Base-by-base conservation (phyloP, 2,113 vertebrate genomes). In the Protomyctophum bolini region DNA sequence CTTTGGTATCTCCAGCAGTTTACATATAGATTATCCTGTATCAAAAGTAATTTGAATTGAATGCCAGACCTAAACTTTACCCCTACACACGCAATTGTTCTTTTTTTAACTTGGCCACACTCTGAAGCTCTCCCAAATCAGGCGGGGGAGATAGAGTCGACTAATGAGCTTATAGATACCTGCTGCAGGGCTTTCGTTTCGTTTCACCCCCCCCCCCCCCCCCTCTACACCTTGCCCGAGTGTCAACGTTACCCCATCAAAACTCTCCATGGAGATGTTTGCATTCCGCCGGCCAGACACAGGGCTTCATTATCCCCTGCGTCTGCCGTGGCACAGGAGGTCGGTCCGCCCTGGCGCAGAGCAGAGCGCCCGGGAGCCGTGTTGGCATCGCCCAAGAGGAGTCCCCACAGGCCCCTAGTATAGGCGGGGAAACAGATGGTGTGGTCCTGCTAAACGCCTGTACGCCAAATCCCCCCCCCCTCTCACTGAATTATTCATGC, bases 391-490 rank as follows among this genome's bases (percentile, higher is more conserved):
- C 82, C 90, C 83, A 77, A 87, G 83, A 90, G 78, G 83, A 86
- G 79, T 86, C 86, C 84, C 87, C 73, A 51, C 81, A 87, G 86
- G 84, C 85, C 81, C 50, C 84, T 79, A 21, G 79, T 79, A 81
- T 62, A 85, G 85, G 83, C 73, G 82, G 82, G 71, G 84, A 87
- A 92, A 88, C 92, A 94, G 92, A 94, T 94, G 93, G 92, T 86
- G 87, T 67, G 73, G 78, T 86, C 84, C 82, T 82, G 87, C 86
- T 92, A 90, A 87, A 86, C 88, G 86, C 86, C 84, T 83, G 66
- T 41, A 72, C 72, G 76, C 73, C 84, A 76, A 75, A 71, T 69
- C 80, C 72, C 50, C 79, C 76, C 71, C 65, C 56, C 70, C 56
- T 50, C 51, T 71, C 65, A 73, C 80, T 93, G 89, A 92, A 92